Base-by-base conservation (phyloP, 2,797 vertebrate species). In the Spinus pinus region DNA sequence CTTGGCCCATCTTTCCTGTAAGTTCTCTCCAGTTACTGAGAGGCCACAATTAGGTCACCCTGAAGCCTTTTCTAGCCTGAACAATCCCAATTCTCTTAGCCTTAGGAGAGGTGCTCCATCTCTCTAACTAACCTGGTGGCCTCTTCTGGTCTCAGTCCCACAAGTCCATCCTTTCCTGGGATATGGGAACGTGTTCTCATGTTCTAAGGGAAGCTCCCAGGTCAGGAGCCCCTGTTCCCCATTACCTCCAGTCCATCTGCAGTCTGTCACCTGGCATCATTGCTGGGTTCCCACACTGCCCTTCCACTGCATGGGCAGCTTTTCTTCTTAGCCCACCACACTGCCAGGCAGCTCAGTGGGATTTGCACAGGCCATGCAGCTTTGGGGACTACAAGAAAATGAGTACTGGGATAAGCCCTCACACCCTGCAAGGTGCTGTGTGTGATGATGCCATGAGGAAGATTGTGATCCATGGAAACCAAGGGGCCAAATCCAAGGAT, bases 181-280 rank as follows among this genome's bases (percentile, higher is more conserved):
- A 18, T 19, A 17, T 8, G 22, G 47, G 31, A 31, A n/a, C 7
- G 16, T 8, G 3, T 31, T 49, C 9, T 49, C 4, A 5, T 8
- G 4, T 57, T 58, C 39, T 13, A 6, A 15, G 21, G 31, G 10
- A 77, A 56, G 5, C 5, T 30, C 17, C 2, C 1, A 4, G 14
- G 33, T 16, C 31, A 4, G 0, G 4, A 46, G 4, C 2, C 4
- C 6, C 9, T 1, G 1, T 33, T 66, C 11, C 9, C 28, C 10
- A 4, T 10, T 1, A 1, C 44, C 23, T 42, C 1, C 1, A 1
- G 1, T 25, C 31, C 0, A 0, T 12, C 46, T 81, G 57, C 22
- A 1, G 18, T 13, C 31, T 13, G 28, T 54, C 3, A 1, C 2
- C 25, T 17, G 27, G 17, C 24, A 3, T 25, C 9, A 2, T 18